A percentile compares a stretch with the other conserved stretches of the same genome.
phyloP scores from a whole-genome alignment of 2,888 invertebrate species.

The Alviniconcha strummeri region DNA sequence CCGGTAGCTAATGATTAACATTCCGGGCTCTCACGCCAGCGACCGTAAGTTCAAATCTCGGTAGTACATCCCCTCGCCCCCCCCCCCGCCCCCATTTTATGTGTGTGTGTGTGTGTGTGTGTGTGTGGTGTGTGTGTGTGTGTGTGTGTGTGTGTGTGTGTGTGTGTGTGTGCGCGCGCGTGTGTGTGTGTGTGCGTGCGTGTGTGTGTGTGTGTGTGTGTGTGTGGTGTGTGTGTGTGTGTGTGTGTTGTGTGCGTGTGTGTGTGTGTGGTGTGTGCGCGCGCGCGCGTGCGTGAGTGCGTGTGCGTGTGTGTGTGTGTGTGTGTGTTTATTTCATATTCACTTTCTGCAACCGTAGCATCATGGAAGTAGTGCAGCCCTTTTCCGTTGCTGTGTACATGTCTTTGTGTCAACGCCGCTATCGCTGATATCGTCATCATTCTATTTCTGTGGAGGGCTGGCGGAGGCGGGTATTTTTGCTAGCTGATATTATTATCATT shows the following conservation, averaged over 20 bases:
- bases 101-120: constrained; percentile 1
- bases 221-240: background rate
- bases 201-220: background rate
- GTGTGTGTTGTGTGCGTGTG: background rate
- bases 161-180: background rate
- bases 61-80: too few species aligned
- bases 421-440: background rate
- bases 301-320: background rate
- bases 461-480: too few species aligned
- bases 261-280: background rate
- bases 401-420: background rate
- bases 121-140: constrained; percentile 9
- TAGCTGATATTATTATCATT: too few species aligned
- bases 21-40: background rate
- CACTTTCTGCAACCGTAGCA: background rate
- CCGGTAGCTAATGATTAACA: background rate
- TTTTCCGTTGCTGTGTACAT: background rate
- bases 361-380: background rate
- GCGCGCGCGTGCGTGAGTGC: background rate
- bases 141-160: background rate
- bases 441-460: too few species aligned
- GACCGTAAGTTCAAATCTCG: background rate
- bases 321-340: background rate
- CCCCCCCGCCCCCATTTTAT: background rate
- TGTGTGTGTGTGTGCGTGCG: background rate